These are phyloP conservation scores for Anthopleura xanthogrammica DNA, from an alignment of 92 coral and sea anemone species.

Conservation along the genomic window DNA sequence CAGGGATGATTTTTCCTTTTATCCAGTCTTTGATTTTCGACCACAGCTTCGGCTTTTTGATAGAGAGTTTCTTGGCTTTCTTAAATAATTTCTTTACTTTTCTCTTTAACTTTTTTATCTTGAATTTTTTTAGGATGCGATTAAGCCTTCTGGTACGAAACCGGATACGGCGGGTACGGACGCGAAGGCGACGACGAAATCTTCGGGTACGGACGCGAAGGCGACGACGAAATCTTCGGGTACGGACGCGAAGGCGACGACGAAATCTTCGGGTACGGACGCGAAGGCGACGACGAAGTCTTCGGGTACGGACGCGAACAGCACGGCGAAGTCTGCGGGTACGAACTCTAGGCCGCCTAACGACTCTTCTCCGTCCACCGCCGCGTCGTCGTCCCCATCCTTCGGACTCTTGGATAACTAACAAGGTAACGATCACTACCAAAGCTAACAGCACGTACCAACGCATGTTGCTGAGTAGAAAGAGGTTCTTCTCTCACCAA, in stretches of 20 bases:
- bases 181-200: neutral
- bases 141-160: neutral
- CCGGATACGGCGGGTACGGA: neutral
- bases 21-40: neutral
- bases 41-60: neutral
- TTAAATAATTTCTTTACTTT: neutral
- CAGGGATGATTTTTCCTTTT: neutral
- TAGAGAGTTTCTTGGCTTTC: neutral
- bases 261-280: neutral
- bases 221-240: neutral
- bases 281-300: neutral
- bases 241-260: neutral
- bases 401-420: neutral
- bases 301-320: neutral
- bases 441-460: conserved; percentile 7
- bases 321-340: neutral
- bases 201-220: neutral
- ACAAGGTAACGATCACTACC: neutral
- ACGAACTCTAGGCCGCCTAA: too few species aligned
- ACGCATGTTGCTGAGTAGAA: neutral
- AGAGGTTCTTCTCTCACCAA: neutral
- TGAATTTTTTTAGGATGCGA: neutral
- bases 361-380: neutral
- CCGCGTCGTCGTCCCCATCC: neutral
- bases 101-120: neutral